A percentile compares a stretch with the other conserved stretches of the same genome.
phyloP scores from a whole-genome alignment of 2,113 vertebrate species.

The Cottus gobio region DNA sequence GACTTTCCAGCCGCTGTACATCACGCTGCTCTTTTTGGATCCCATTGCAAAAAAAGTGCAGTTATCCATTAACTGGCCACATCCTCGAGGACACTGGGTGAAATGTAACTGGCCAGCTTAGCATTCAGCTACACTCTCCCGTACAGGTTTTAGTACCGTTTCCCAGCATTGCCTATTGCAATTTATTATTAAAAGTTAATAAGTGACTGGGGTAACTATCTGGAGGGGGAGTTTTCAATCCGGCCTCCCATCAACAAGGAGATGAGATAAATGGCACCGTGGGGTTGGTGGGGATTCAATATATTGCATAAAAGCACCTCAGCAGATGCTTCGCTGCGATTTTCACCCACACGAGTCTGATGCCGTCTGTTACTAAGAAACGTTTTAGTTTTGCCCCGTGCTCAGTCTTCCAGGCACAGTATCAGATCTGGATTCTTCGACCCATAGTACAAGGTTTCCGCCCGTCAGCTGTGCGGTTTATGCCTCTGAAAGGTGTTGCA shows the following conservation, averaged over 20 bases:
- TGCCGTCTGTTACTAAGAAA: background rate
- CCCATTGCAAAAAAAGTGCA: constrained; percentile 4
- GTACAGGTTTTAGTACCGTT: background rate
- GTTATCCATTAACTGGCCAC: constrained; percentile 60
- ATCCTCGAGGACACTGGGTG: constrained; percentile 53
- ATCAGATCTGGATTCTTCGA: background rate
- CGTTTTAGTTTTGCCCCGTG: background rate
- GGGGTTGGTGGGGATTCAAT: background rate
- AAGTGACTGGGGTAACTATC: background rate
- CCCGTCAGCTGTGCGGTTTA: background rate
- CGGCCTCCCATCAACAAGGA: background rate
- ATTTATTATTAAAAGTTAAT: constrained; percentile 37
- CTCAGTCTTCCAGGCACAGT: background rate
- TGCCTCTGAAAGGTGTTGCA: background rate
- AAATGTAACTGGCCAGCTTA: constrained; percentile 52
- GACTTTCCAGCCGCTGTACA: background rate
- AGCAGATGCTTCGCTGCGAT: background rate
- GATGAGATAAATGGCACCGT: constrained; percentile 5
- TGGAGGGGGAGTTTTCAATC: background rate
- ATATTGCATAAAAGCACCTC: background rate
- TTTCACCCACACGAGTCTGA: background rate
- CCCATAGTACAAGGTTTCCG: background rate
- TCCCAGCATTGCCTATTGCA: background rate
- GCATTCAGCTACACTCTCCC: constrained; percentile 1
- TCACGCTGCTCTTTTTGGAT: background rate